Base-by-base conservation (phyloP, 2,113 vertebrate genomes). In the Xiphias gladius region DNA sequence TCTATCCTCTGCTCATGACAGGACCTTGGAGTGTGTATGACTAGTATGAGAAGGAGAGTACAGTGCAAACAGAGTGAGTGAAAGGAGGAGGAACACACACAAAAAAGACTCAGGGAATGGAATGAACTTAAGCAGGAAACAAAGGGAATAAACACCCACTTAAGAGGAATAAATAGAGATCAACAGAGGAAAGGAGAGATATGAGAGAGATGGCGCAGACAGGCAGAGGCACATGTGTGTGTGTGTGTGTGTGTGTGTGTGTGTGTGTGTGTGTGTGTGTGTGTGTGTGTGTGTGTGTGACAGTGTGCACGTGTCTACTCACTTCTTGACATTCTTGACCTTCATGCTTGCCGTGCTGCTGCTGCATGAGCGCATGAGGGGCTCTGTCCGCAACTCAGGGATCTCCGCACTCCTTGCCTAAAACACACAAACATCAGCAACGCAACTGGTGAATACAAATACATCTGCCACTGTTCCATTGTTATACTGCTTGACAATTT, bases 301-400 rank as follows among this genome's bases (percentile, higher is more conserved):
- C n/a, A n/a, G n/a, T n/a, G n/a, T n/a, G n/a, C n/a, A n/a, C n/a
- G n/a, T n/a, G n/a, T 55, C 16, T 41, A 95, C 98, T 97, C 94
- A 99, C 98, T 98, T 99, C 94, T 99, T 99, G 37, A 98, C 95
- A 14, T 98, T 97, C 93, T 99, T 99, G 86, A 99, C 96, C 90
- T 99, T 99, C 97, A 98, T 99, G 89, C 98, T 99, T 32, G 98
- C 97, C 1, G 98, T 98, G 91, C 96, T 98, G 94, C 96, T 98
- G 94, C 96, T 95, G 50, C 96, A 96, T 5, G 97, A 96, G 26
- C 97, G 96, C 73, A 98, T 96, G 2, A 97, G 94, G 50, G 97
- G 89, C 79, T 99, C 97, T 14, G 96, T 91, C 6, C 96, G 88
- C 77, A 99, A 94, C 87, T 98, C 97, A 0, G 97, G 97, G 79